Percentiles rank a stretch among this genome's conserved stretches.
These are phyloP conservation scores for Octopus bimaculoides DNA, from an alignment of 1,140 invertebrate genomes.

Conservation along the genomic window DNA sequence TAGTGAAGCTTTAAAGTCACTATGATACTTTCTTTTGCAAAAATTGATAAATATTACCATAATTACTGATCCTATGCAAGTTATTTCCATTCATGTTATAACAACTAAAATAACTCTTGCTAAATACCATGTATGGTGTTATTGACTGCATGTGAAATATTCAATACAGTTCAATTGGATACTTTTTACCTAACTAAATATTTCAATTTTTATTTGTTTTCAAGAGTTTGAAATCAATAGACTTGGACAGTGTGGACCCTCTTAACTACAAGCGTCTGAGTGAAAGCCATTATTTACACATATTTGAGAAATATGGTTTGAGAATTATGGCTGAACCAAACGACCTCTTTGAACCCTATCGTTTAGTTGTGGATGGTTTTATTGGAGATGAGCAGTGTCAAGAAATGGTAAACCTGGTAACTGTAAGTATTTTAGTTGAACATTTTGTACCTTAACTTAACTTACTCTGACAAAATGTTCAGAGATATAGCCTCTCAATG, in stretches of 20 bases:
- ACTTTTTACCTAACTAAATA: neutral
- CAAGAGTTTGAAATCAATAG: constrained; percentile 12
- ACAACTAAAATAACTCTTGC: too few relatives aligned
- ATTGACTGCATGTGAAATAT: too few relatives aligned
- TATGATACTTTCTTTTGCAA: too few relatives aligned
- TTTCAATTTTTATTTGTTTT: neutral
- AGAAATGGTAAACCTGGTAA: constrained; percentile 57
- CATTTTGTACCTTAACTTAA: too few relatives aligned
- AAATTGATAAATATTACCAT: too few relatives aligned
- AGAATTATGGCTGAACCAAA: constrained; percentile 41
- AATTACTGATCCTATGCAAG: too few relatives aligned
- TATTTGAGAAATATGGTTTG: constrained; percentile 38
- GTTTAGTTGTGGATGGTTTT: constrained; percentile 59
- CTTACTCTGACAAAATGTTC: too few relatives aligned
- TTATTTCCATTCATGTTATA: too few relatives aligned
- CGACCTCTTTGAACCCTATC: constrained; percentile 43
- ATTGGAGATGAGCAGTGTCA: constrained; percentile 59
- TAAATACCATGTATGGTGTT: too few relatives aligned
- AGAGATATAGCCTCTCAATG: too few relatives aligned
- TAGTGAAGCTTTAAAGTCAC: too few relatives aligned
- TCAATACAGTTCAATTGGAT: too few relatives aligned
- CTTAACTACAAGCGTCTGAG: constrained; percentile 11
- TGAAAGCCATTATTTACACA: constrained; percentile 25
- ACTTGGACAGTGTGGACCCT: neutral
- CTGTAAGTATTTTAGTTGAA: constrained; percentile 44